Evolutionary conservation across 37 sponge, comb jelly and placozoan genomes (phyloP).

Genomic region (Theonella swinhoei): DNA sequence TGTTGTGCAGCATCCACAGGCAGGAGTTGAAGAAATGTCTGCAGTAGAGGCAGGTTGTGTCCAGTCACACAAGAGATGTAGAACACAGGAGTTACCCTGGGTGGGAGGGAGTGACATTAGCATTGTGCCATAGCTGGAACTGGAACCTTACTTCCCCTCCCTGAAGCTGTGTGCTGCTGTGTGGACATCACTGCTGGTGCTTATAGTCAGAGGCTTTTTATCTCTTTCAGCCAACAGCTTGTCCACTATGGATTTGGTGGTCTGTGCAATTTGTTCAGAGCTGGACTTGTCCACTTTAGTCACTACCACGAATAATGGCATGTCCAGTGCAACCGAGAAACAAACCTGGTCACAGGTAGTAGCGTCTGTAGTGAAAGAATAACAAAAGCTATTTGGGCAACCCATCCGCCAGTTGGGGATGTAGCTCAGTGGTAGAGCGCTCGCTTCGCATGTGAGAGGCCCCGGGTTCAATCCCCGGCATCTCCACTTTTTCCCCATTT

Average conservation of each 20-base stretch:
- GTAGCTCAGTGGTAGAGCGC: conserved; percentile 99
- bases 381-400: background rate
- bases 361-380: conserved; percentile 56
- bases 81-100: conserved; percentile 86
- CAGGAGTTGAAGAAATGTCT: conserved; percentile 84
- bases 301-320: conserved; percentile 89
- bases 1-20: conserved; percentile 59
- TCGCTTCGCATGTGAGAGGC: conserved; percentile 99
- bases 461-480: conserved; percentile 99
- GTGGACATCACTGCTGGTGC: conserved; percentile 60
- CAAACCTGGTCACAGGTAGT: conserved; percentile 93
- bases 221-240: conserved; percentile 30
- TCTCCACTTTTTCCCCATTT: conserved; percentile 91
- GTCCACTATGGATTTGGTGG: background rate
- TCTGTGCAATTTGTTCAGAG: conserved; percentile 41
- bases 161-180: conserved; percentile 71
- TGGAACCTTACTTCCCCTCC: conserved; percentile 44
- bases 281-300: conserved; percentile 90
- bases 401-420: conserved; percentile 72
- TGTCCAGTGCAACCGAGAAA: conserved; percentile 80
- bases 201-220: conserved; percentile 46
- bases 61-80: conserved; percentile 91
- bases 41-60: conserved; percentile 77
- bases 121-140: background rate
- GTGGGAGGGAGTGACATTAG: background rate